Conservation (phyloP, 2,888 invertebrate genomes). For the Spisula solida region DNA sequence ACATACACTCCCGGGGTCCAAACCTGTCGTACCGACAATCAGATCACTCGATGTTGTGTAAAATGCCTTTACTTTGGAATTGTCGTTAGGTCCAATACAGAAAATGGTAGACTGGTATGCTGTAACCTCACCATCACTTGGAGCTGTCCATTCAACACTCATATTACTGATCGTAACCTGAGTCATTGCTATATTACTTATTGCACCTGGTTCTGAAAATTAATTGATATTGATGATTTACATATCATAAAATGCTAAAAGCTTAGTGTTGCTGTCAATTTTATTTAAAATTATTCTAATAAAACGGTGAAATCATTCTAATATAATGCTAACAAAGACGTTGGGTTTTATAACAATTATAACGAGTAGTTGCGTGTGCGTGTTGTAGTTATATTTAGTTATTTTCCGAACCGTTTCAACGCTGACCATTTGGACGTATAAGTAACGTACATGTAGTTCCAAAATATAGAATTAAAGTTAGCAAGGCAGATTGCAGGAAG, state of each 20-base stretch:
- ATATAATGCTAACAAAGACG: neutral
- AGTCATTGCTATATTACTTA: neutral
- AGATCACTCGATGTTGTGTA: neutral
- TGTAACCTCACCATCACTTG: neutral
- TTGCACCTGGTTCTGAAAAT: neutral
- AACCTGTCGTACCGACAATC: neutral
- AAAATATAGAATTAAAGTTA: too few species aligned
- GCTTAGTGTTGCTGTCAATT: neutral
- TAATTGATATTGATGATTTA: neutral
- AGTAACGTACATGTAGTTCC: too few species aligned
- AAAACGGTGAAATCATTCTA: too few species aligned
- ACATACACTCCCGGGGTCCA: slow-evolving; percentile 5
- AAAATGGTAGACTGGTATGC: neutral
- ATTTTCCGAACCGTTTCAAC: too few species aligned
- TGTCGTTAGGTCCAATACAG: neutral
- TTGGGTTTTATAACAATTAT: neutral
- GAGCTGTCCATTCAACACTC: neutral
- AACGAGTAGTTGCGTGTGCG: neutral
- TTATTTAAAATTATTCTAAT: too few species aligned
- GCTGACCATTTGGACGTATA: too few species aligned
- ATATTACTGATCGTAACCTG: neutral
- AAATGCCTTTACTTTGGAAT: neutral
- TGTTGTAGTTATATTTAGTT: neutral
- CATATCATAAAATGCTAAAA: too few species aligned
- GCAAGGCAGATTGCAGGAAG: too few species aligned